Percentiles rank a stretch among this genome's conserved stretches.
Evolutionary conservation across 35 echinoderm and acorn worm genomes (phyloP).

Genomic region (Holothuria glaberrima): DNA sequence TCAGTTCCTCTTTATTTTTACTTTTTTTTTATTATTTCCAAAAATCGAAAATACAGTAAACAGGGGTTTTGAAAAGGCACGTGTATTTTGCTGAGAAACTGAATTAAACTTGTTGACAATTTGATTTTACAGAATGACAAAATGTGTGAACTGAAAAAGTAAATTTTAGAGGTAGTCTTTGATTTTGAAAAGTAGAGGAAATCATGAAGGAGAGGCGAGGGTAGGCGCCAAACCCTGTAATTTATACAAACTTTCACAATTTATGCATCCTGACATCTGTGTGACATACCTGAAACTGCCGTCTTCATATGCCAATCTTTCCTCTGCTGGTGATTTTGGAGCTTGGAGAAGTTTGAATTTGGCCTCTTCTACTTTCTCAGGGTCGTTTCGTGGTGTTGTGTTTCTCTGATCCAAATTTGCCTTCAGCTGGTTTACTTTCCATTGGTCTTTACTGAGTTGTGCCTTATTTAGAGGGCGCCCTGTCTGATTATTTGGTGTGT

Average conservation of each 20-base stretch:
- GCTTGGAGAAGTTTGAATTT: slow-evolving; percentile 83
- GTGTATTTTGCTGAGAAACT: too few species aligned
- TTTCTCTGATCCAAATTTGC: slow-evolving; percentile 76
- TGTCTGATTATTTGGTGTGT: slow-evolving; percentile 51
- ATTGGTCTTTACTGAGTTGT: slow-evolving; percentile 70
- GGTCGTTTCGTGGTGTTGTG: slow-evolving; percentile 57
- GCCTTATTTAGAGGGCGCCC: slow-evolving; percentile 27
- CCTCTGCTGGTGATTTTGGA: slow-evolving; percentile 41
- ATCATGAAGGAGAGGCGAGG: neutral
- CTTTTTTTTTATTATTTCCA: too few species aligned
- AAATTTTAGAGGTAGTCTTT: neutral
- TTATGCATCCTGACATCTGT: too few species aligned
- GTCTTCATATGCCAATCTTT: slow-evolving; percentile 55
- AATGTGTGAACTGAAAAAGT: neutral
- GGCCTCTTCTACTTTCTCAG: slow-evolving; percentile 65
- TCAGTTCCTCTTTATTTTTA: too few species aligned
- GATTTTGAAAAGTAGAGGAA: neutral
- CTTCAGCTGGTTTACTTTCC: slow-evolving; percentile 82
- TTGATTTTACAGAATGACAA: neutral
- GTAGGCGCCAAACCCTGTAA: neutral
- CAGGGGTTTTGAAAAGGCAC: too few species aligned
- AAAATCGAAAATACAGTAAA: too few species aligned
- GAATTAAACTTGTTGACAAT: too few species aligned
- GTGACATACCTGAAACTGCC: slow-evolving; percentile 69
- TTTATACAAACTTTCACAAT: too few species aligned